Percentiles rank a stretch among this genome's conserved stretches.
Conservation (phyloP, 2,888 invertebrate genomes). For the Lepas anatifera region DNA sequence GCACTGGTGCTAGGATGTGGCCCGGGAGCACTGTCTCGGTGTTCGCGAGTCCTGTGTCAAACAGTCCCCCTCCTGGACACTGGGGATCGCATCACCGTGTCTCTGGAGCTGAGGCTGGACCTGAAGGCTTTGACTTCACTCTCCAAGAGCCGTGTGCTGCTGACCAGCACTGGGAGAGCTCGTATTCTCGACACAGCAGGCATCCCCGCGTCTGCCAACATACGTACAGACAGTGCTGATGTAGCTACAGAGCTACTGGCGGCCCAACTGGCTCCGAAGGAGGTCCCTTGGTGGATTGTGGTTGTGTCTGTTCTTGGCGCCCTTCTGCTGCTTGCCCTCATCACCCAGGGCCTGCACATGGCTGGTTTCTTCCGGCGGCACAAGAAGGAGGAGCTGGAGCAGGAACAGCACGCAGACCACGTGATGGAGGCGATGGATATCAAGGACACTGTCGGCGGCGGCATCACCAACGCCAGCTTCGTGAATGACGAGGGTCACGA, state of each 20-base stretch:
- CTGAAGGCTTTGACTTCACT: neutral
- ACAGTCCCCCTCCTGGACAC: neutral
- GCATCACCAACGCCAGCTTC: too few relatives aligned
- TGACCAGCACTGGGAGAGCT: neutral
- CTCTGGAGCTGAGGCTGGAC: neutral
- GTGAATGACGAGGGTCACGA: too few relatives aligned
- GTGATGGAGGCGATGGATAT: neutral
- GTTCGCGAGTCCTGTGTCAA: neutral
- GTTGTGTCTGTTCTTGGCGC: conserved; percentile 12
- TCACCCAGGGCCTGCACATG: neutral
- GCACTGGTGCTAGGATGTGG: neutral
- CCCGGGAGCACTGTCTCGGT: neutral
- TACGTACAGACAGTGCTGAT: neutral
- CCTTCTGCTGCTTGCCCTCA: conserved; percentile 7
- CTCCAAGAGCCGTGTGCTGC: neutral
- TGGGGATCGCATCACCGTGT: neutral
- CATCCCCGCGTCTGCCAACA: neutral
- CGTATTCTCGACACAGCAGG: neutral
- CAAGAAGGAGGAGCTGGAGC: neutral
- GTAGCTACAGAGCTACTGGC: neutral
- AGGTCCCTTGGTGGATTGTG: conserved; percentile 14
- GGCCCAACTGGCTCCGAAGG: neutral
- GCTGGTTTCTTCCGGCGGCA: neutral
- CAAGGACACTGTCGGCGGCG: too few relatives aligned
- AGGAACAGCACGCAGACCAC: neutral